Evolutionary conservation across 2,113 vertebrate genomes (phyloP).

Genomic region (Ictidomys tridecemlineatus): DNA sequence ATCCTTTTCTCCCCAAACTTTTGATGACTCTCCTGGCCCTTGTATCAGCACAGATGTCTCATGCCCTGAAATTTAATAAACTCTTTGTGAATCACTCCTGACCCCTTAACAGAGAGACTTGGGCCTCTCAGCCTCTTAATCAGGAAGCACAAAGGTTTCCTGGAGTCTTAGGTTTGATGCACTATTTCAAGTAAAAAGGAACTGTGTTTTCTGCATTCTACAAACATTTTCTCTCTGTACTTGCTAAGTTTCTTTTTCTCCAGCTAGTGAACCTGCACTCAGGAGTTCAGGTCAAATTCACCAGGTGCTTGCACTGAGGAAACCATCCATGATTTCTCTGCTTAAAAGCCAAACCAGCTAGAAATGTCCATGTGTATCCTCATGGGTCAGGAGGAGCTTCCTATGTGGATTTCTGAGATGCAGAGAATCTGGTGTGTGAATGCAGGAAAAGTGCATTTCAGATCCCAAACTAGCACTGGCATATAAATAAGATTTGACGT

Average conservation of each 20-base stretch:
- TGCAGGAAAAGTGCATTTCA: neutral
- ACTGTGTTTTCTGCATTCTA: neutral
- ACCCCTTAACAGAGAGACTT: neutral
- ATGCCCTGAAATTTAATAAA: neutral
- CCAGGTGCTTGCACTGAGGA: neutral
- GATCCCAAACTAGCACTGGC: neutral
- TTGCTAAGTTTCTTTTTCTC: neutral
- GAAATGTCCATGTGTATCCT: neutral
- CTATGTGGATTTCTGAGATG: neutral
- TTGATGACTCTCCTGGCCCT: neutral
- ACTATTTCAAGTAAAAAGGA: neutral
- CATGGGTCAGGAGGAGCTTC: neutral
- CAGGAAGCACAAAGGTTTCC: neutral
- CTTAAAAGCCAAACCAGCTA: neutral
- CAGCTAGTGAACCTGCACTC: neutral
- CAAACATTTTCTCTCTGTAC: neutral
- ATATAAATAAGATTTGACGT: neutral
- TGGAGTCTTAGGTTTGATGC: neutral
- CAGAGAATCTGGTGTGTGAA: neutral
- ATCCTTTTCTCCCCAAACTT: neutral
- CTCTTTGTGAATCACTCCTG: neutral
- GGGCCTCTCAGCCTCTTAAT: neutral
- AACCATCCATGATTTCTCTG: neutral
- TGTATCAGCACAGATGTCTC: neutral
- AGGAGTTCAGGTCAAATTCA: neutral